Base-by-base conservation (phyloP, 2,797 vertebrate species). In the Sebastes matsubarae region DNA sequence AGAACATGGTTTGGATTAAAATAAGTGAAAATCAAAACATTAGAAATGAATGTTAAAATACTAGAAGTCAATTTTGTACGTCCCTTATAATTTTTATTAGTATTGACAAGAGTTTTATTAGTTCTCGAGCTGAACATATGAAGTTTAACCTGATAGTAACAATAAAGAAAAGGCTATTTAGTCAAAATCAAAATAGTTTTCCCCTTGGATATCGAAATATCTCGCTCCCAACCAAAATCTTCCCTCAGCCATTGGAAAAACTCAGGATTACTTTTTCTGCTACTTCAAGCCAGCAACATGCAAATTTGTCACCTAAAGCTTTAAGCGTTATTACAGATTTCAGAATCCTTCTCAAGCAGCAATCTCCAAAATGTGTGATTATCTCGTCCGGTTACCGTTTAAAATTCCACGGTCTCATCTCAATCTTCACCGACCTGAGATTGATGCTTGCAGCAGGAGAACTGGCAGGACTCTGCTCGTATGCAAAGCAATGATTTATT, bases 401-500 rank as follows among this genome's bases (percentile, higher is more conserved):
- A 77, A 83, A 70, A 88, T 79, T 85, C 82, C 46, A n/a, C 69
- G 65, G 64, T 36, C 30, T 22, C 50, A 38, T 76, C 69, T 82
- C 72, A 59, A 14, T 65, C 70, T 30, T 54, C 82, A 14, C 30
- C 58, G 54, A 58, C 60, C 72, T 57, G 5, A 83, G 80, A 74
- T 70, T 63, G 68, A 32, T 50, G 69, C 70, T 67, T 50, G 42
- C 58, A 77, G 63, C 32, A 9, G 66, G 60, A 71, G 52, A 59
- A 66, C 50, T 67, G 74, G 38, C 72, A 73, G 70, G 14, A 68
- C 61, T 34, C 38, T 4, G 58, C 65, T 64, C 1, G 3, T 72
- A 63, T 75, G 38, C 52, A 72, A 76, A 75, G 73, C 57, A 30
- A 42, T 18, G 24, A 65, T 66, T 82, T 79, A 30, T 61, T 73